phyloP scores from a whole-genome alignment of 2,113 vertebrate genomes.

The Neodon shergylaensis region DNA sequence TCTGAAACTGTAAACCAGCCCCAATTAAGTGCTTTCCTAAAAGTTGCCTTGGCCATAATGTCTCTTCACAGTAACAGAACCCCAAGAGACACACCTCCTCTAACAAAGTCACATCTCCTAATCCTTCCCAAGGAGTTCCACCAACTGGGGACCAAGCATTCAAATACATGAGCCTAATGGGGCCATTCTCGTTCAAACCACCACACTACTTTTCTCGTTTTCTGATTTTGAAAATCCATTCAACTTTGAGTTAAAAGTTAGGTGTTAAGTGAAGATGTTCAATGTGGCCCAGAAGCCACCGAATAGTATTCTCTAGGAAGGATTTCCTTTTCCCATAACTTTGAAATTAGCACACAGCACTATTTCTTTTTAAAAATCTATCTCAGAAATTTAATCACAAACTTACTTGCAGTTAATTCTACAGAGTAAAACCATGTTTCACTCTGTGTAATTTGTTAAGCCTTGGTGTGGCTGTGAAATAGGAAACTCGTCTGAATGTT shows the following conservation, averaged over 20 bases:
- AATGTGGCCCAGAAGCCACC: background rate
- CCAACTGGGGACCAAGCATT: background rate
- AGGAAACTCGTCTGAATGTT: conserved; percentile 58
- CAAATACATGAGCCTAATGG: background rate
- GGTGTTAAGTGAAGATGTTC: background rate
- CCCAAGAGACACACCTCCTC: background rate
- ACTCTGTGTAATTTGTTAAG: conserved; percentile 34
- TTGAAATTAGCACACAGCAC: conserved; percentile 5
- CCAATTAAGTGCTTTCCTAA: background rate
- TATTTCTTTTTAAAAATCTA: background rate
- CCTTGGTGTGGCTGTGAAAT: conserved; percentile 61
- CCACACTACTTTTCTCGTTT: background rate
- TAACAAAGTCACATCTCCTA: background rate
- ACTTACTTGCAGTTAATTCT: conserved; percentile 64
- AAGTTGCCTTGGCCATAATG: background rate
- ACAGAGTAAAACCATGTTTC: conserved; percentile 34
- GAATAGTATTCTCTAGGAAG: conserved; percentile 9
- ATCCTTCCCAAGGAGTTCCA: background rate
- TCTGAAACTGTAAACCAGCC: background rate
- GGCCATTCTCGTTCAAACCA: background rate
- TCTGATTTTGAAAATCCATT: conserved; percentile 40
- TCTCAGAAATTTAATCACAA: conserved; percentile 40
- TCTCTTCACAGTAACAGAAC: background rate
- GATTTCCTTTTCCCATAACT: conserved; percentile 32
- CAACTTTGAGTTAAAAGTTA: conserved; percentile 24